phyloP scores from a whole-genome alignment of 2,888 invertebrate genomes.

The Chalcosyrphus nemorum region DNA sequence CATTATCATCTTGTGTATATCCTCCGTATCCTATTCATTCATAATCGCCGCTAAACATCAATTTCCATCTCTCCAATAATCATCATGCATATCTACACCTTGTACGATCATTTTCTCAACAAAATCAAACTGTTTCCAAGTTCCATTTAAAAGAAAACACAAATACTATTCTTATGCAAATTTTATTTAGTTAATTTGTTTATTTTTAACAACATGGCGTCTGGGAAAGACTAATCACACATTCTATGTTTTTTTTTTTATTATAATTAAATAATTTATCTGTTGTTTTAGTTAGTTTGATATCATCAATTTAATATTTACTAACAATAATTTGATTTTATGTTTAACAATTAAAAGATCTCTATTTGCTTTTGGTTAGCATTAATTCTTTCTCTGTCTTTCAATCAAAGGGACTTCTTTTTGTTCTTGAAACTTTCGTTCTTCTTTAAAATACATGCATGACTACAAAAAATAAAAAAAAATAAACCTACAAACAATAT shows the following conservation, averaged over 20 bases:
- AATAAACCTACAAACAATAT: too few species aligned
- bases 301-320: slow-evolving; percentile 48
- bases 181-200: slow-evolving; percentile 74
- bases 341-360: slow-evolving; percentile 23
- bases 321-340: slow-evolving; percentile 53
- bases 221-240: slow-evolving; percentile 83
- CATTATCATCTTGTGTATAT: not conserved
- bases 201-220: slow-evolving; percentile 79
- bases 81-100: not conserved
- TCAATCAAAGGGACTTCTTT: slow-evolving; percentile 12
- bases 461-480: slow-evolving; percentile 27
- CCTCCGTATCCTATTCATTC: slow-evolving; percentile 22
- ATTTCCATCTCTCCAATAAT: not conserved
- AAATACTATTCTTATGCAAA: slow-evolving; percentile 58
- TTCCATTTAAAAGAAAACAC: slow-evolving; percentile 66
- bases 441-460: slow-evolving; percentile 39
- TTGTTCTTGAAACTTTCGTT: slow-evolving; percentile 18
- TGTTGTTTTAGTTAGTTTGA: slow-evolving; percentile 65
- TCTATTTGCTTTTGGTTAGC: slow-evolving; percentile 51
- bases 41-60: slow-evolving; percentile 35
- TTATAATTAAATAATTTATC: slow-evolving; percentile 42
- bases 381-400: slow-evolving; percentile 21
- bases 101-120: slow-evolving; percentile 2
- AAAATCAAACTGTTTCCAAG: slow-evolving; percentile 39
- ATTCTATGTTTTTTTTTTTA: slow-evolving; percentile 71